Conservation (phyloP, 2,113 vertebrate species). For the Chaenogobius annularis region DNA sequence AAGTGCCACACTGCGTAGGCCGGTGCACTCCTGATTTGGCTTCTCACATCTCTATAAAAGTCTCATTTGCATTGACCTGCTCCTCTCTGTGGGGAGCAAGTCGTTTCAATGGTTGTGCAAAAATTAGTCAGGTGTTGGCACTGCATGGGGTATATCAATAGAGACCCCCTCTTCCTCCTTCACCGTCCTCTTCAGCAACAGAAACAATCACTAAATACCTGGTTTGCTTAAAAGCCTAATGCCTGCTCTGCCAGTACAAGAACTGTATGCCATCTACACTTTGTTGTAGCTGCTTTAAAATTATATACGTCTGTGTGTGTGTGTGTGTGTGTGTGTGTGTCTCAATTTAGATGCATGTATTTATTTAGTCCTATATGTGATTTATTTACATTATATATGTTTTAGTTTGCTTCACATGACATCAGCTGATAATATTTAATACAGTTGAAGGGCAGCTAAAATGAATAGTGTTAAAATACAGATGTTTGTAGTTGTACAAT, state of each 20-base stretch:
- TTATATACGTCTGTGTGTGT: too few relatives aligned
- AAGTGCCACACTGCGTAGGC: not conserved
- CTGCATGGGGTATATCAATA: slow-evolving; percentile 67
- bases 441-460: too few relatives aligned
- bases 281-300: slow-evolving; percentile 41
- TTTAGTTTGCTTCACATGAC: too few relatives aligned
- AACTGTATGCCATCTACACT: slow-evolving; percentile 47
- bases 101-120: slow-evolving; percentile 59
- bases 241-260: slow-evolving; percentile 37
- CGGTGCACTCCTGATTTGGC: slow-evolving; percentile 22
- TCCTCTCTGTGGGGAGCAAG: slow-evolving; percentile 55
- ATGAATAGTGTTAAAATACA: too few relatives aligned
- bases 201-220: slow-evolving; percentile 59
- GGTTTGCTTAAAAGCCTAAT: slow-evolving; percentile 60
- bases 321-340: too few relatives aligned
- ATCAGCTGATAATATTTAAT: too few relatives aligned
- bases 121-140: slow-evolving; percentile 74
- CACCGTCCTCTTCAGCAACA: slow-evolving; percentile 32
- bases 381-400: too few relatives aligned
- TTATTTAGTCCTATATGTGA: too few relatives aligned
- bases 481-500: too few relatives aligned
- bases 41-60: slow-evolving; percentile 49
- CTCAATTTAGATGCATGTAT: too few relatives aligned
- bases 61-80: slow-evolving; percentile 69
- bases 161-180: slow-evolving; percentile 7